Evolutionary conservation across 2,113 vertebrate genomes (phyloP), one percentile per base, ranked within the genome.

Genomic region (Ifrita kowaldi): DNA sequence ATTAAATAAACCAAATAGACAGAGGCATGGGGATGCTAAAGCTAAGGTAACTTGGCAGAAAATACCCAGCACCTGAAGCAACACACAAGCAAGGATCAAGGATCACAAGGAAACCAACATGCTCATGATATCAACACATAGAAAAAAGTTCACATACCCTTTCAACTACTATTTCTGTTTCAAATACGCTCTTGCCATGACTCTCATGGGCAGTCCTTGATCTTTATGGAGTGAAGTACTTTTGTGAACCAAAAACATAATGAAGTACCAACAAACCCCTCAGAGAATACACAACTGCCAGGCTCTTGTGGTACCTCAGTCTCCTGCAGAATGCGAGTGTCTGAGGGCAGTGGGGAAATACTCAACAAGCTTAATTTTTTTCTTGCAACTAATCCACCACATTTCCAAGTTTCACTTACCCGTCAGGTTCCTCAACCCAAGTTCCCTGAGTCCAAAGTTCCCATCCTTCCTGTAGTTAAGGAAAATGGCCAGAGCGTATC

Each of bases 381-480:
- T n/a, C n/a, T 47, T 41, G 22, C 1, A 3, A 37, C 18, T 11
- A 56, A 49, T 26, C 18, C 9, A 3, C 12, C 33, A 7, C n/a
- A 57, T 17, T 7, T 24, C 5, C 3, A 3, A 52, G 14, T 39
- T 78, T 62, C 57, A 10, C 97, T 97, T 92, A 99, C 99, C 99
- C 8, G 99, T 99, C 95, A 99, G 97, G 92, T 99, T 99, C 92
- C 98, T 99, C 64, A 99, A 65, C 39, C 99, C 99, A 47, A 99
- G 98, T 94, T 99, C 99, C 75, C 98, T 98, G 68, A 99, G 98
- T 57, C 99, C 99, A 32, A 98, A 99, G 96, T 98, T 98, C 0
- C 98, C 99, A 44, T 99, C 99, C 76, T 99, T 99, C 62, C 99
- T 98, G 98, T 99, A 99, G 98, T 99, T 99, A 13, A 99, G 98